Percentiles rank a stretch among this genome's conserved stretches.
Conservation (phyloP, 2,797 vertebrate genomes). For the Bradypus variegatus region DNA sequence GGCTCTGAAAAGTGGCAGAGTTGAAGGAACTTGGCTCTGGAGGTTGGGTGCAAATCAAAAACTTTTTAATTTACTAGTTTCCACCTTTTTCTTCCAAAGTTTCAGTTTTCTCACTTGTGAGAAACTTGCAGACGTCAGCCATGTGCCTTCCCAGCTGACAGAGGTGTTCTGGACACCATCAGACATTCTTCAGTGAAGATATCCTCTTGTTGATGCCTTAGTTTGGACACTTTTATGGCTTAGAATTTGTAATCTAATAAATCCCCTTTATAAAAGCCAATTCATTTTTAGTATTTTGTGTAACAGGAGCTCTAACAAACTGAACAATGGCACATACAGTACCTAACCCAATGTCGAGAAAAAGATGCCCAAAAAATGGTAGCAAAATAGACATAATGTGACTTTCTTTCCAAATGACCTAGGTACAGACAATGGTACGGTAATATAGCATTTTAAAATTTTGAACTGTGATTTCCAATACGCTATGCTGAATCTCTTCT, state of each 20-base stretch:
- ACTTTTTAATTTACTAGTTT: not conserved
- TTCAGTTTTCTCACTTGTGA: not conserved
- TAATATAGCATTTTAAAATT: not conserved
- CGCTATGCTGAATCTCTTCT: not conserved
- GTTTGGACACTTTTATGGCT: no score
- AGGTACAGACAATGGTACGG: not conserved
- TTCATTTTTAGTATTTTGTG: no score
- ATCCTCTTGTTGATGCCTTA: no score
- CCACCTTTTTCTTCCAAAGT: not conserved
- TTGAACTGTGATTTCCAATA: not conserved
- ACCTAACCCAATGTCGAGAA: not conserved
- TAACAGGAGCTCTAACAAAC: no score
- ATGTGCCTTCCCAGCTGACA: no score
- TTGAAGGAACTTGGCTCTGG: not conserved
- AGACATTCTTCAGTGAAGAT: no score
- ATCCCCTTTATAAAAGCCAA: no score
- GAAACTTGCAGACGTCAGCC: not conserved
- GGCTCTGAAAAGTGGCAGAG: not conserved
- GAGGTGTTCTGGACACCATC: no score
- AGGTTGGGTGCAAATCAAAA: not conserved
- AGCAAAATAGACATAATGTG: not conserved
- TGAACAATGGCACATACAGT: no score
- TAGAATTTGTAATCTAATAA: no score
- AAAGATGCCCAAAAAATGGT: not conserved
- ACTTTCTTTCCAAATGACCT: not conserved